Evolutionary conservation across 2,113 vertebrate genomes (phyloP), one percentile per base, ranked within the genome.

Genomic region (Dendropsophus ebraccatus): DNA sequence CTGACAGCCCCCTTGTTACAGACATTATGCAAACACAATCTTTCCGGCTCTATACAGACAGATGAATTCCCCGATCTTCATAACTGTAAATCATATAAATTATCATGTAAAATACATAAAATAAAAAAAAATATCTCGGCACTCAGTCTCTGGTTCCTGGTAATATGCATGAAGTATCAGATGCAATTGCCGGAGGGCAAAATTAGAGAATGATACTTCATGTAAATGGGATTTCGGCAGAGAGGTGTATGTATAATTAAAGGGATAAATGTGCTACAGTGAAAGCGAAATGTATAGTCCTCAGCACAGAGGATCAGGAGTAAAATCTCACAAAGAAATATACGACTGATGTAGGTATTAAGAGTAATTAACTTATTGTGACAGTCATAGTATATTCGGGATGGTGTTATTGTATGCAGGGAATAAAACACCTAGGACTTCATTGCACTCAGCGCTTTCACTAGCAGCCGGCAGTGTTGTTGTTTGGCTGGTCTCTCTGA

Each of bases 171-270:
- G 41, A 72, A 82, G 25, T 83, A 41, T 56, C 67, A 72, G 47
- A 56, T 23, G 54, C 25, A 58, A 60, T 58, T 5, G 82, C 82
- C 56, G 4, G 52, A 74, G 49, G 82, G 70, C 35, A 74, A 41
- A 75, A 60, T 52, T 60, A 74, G 52, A 84, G 50, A 84, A 56
- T 45, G 25, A 37, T 28, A 75, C 25, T 16, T 73, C 56, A 58
- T 84, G 82, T 30, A 74, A 52, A 54, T 60, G 35, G 23, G 6
- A 47, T 60, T 60, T 17, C 50, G n/a, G 25, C 19, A 73, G 41
- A 60, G 54, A 83, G 56, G 82, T 83, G 82, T 28, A 25, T 45
- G 69, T 60, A 84, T 58, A 70, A 74, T 83, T 74, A 74, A 56
- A 73, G n/a, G 41, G 54, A 84, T 74, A 41, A 75, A 75, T 84